Conservation (phyloP, 2,888 invertebrate genomes). For the Hypsopygia costalis region DNA sequence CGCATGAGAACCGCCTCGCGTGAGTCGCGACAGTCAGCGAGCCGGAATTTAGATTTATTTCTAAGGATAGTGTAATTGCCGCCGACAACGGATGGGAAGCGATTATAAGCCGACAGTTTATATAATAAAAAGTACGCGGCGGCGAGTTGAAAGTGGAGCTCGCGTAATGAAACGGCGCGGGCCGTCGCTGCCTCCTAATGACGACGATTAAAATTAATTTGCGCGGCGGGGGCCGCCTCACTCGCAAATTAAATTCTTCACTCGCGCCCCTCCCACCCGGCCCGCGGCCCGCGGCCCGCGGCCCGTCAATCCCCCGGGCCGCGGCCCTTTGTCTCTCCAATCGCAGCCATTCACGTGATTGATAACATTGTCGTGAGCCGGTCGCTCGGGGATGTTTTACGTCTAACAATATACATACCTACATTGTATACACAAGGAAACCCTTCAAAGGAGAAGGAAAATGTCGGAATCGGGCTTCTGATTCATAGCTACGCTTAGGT, state of each 20-base stretch:
- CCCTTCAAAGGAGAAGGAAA: background rate
- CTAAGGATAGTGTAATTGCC: conserved; percentile 32
- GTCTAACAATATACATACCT: background rate
- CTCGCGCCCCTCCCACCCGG: conserved; percentile 29
- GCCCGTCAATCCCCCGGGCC: conserved; percentile 14
- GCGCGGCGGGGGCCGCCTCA: conserved; percentile 38
- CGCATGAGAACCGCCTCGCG: conserved; percentile 21
- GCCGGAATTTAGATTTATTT: conserved; percentile 31
- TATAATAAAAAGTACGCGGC: conserved; percentile 18
- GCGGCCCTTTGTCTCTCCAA: conserved; percentile 32
- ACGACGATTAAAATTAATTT: conserved; percentile 76
- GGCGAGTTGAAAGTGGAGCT: conserved; percentile 33
- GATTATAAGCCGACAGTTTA: conserved; percentile 15
- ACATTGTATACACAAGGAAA: background rate
- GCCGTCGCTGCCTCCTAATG: conserved; percentile 48
- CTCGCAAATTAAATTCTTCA: conserved; percentile 68
- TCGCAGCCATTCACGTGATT: conserved; percentile 38
- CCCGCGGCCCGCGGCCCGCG: conserved; percentile 14
- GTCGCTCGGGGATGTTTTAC: background rate
- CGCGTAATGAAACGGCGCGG: too few relatives aligned
- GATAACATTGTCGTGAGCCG: conserved; percentile 31
- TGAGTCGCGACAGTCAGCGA: conserved; percentile 21
- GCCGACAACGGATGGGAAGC: conserved; percentile 21
- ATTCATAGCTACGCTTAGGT: too few relatives aligned
- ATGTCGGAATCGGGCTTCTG: too few relatives aligned